These are phyloP conservation scores for Lemur catta DNA, from an alignment of 2,797 vertebrate species.

Conservation along the genomic window DNA sequence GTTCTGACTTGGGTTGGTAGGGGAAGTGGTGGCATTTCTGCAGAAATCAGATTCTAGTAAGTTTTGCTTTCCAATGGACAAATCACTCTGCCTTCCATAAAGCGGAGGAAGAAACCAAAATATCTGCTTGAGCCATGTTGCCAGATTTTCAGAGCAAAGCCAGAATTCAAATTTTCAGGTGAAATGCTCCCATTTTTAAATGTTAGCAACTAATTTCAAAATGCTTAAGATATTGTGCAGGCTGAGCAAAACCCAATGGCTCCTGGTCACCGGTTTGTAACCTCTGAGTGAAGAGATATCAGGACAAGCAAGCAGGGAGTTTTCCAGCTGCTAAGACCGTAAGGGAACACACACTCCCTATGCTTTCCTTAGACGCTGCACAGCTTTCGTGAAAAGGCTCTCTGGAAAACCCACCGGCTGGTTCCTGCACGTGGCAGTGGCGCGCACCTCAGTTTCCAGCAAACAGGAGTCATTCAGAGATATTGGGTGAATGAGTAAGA, in stretches of 20 bases:
- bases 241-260: too few species aligned
- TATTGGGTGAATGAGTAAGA: not conserved
- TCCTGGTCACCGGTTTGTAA: fast-evolving
- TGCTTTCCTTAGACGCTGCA: not conserved
- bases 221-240: not conserved
- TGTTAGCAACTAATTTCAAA: not conserved
- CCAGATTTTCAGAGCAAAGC: not conserved
- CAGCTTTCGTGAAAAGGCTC: not conserved
- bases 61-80: not conserved
- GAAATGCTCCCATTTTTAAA: not conserved
- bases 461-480: not conserved
- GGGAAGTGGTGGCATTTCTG: not conserved
- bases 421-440: not conserved
- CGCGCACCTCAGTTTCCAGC: not conserved
- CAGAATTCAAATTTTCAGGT: not conserved
- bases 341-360: not conserved
- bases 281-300: not conserved
- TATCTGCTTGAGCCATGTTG: too few species aligned
- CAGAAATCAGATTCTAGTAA: not conserved
- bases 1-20: too few species aligned
- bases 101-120: not conserved
- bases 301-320: not conserved
- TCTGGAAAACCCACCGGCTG: not conserved
- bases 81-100: not conserved
- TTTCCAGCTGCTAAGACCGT: not conserved